Evolutionary conservation across 1,140 invertebrate genomes (phyloP).

Genomic region (Kradibia gibbosae): DNA sequence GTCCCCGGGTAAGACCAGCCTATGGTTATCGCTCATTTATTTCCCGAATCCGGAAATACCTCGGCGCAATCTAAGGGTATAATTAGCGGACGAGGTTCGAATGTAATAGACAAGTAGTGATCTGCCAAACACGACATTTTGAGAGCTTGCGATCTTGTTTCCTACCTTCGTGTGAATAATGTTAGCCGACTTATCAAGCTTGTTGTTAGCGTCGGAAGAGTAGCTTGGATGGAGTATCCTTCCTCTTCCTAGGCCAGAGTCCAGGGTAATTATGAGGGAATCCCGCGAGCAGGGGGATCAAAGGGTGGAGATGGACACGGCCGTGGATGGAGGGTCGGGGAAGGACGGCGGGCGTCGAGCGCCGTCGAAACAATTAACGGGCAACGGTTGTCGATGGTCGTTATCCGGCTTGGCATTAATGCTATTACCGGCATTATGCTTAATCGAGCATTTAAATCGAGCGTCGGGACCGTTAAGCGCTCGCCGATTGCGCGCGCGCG

Average conservation of each 20-base stretch:
- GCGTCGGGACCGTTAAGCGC: neutral
- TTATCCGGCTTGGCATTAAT: neutral
- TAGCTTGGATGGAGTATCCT: neutral
- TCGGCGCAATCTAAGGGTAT: neutral
- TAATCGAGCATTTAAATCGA: neutral
- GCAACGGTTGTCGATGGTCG: neutral
- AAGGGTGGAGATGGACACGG: no score
- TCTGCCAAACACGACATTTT: neutral
- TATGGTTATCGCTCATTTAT: neutral
- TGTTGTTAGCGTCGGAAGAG: neutral
- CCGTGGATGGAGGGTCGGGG: no score
- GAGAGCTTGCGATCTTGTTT: neutral
- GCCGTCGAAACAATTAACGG: slow-evolving; percentile 13
- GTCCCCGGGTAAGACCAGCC: neutral
- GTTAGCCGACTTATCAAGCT: neutral
- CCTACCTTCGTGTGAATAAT: slow-evolving; percentile 10
- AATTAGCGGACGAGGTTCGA: neutral
- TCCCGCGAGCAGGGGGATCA: no score
- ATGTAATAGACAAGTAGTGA: slow-evolving; percentile 18
- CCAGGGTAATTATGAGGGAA: neutral
- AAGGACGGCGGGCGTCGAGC: neutral
- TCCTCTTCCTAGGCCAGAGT: neutral
- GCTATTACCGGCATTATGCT: neutral
- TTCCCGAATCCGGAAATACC: neutral
- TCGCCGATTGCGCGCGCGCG: neutral